Percentiles rank a stretch among this genome's conserved stretches.
Conservation (phyloP, 2,888 invertebrate genomes). For the Mallateleia sp. region DNA sequence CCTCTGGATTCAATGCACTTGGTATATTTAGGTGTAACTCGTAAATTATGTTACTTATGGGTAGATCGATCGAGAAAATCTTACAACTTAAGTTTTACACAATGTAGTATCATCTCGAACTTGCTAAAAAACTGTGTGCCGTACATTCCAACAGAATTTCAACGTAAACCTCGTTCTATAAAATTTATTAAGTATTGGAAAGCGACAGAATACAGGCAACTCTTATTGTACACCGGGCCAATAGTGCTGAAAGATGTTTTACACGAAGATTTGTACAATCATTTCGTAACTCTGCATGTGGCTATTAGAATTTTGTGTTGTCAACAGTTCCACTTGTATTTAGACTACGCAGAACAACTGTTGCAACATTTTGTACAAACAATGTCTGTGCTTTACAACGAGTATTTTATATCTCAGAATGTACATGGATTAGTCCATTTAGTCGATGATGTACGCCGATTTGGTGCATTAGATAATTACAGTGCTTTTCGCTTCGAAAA, state of each 20-base stretch:
- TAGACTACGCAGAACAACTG: slow-evolving; percentile 32
- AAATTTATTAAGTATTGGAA: slow-evolving; percentile 52
- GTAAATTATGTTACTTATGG: slow-evolving; percentile 38
- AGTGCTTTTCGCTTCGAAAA: slow-evolving; percentile 45
- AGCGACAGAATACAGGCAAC: slow-evolving; percentile 39
- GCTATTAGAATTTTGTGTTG: slow-evolving; percentile 34
- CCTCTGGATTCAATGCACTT: slow-evolving; percentile 40
- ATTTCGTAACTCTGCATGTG: slow-evolving; percentile 44
- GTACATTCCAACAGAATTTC: slow-evolving; percentile 54
- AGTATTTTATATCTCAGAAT: background rate
- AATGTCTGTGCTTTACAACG: background rate
- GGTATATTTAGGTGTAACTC: slow-evolving; percentile 19
- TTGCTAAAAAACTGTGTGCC: background rate
- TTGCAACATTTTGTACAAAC: slow-evolving; percentile 39
- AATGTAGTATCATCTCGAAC: slow-evolving; percentile 3
- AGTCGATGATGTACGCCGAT: background rate
- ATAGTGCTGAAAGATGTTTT: slow-evolving; percentile 28
- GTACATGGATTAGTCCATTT: slow-evolving; percentile 11
- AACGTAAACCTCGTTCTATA: slow-evolving; percentile 36
- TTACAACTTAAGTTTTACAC: slow-evolving; percentile 15
- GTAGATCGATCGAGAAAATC: background rate
- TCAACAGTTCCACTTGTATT: background rate
- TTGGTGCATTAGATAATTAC: slow-evolving; percentile 17
- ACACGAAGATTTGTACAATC: slow-evolving; percentile 11
- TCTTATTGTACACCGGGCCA: slow-evolving; percentile 57